Evolutionary conservation across 2,113 vertebrate genomes (phyloP), one percentile per base, ranked within the genome.

Genomic region (Verasper variegatus): DNA sequence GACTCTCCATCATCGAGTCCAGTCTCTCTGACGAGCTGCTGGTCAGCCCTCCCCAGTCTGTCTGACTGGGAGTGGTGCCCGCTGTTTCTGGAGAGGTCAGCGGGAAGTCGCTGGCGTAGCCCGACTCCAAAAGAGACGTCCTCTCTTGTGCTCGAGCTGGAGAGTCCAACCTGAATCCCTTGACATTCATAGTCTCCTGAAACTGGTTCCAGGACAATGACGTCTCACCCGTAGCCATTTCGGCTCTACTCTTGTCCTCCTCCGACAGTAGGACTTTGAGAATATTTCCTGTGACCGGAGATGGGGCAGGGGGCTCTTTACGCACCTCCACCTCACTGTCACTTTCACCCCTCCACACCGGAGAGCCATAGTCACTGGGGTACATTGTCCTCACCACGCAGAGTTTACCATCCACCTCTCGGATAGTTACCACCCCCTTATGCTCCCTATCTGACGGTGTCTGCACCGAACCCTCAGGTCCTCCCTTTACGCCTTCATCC

Each of bases 341-440:
- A 37, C 21, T 7, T 21, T 85, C 80, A 1, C 81, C 78, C 42
- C 76, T 91, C 89, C 94, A 94, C 57, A 92, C 90, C 0, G 92
- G 92, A 80, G 94, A 95, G 75, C 94, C 93, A 18, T 82, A 93
- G 64, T 95, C 92, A 5, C 71, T 91, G 49, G 95, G 94, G 77
- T 95, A 95, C 45, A 94, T 90, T 0, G 94, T 95, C 74, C 92
- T 86, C 17, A 95, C 95, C 64, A 95, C 93, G 7, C 94, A 95
- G 0, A 95, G 92, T 58, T 91, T 91, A 18, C 94, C 95, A 1
- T 89, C 93, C 63, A 91, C 92, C 83, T 95, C 94, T 0, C 93
- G 92, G 62, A 95, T 95, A n/a, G 93, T 93, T 61, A 94, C 93
- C 27, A 94, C 92, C 5, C 92, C 93, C 80, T 91, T 94, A 7